Evolutionary conservation across 2,888 invertebrate species (phyloP), one percentile per base, ranked within the genome.

Genomic region (Byasa hedistus): DNA sequence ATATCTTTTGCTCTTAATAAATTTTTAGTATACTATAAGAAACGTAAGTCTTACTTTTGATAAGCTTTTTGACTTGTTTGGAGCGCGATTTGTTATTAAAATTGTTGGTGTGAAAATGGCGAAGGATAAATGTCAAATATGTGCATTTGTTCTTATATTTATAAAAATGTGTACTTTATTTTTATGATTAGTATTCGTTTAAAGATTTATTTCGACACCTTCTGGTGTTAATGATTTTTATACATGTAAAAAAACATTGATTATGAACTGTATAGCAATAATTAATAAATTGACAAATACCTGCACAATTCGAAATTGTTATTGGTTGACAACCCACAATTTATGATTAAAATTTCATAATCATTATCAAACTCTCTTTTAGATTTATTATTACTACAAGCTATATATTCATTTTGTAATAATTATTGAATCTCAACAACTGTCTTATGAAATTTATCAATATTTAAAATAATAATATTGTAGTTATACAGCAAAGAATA

Each of bases 111-210:
- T 77, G 78, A 82, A 84, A 83, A 84, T 84, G 84, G 82, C 85
- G 85, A 84, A 80, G 73, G 72, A 77, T 79, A 77, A 74, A 69
- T 79, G 83, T 84, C 81, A 83, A 80, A 82, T 80, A 76, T 73
- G 76, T 73, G 74, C 59, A 64, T 65, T 68, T 65, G 68, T 64
- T 61, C 60, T 54, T 24, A 60, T 60, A 68, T 60, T 55, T 66
- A 58, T 58, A 55, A 44, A 17, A 21, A 65, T 21, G 17, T 55
- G 52, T 23, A 32, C 55, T 44, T 32, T 65, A 55, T 60, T 55
- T 52, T 54, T 23, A 27, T 59, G 7, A 64, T 44, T 64, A 4
- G 32, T 32, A 32, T 32, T 32, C 8, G 8, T 32, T 32, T n/a
- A n/a, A n/a, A n/a, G 32, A 10, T 32, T 32, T 32, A 32, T 32